Evolutionary conservation across 2,888 invertebrate species (phyloP), one percentile per base, ranked within the genome.

Genomic region (Leptinotarsa haldemani): DNA sequence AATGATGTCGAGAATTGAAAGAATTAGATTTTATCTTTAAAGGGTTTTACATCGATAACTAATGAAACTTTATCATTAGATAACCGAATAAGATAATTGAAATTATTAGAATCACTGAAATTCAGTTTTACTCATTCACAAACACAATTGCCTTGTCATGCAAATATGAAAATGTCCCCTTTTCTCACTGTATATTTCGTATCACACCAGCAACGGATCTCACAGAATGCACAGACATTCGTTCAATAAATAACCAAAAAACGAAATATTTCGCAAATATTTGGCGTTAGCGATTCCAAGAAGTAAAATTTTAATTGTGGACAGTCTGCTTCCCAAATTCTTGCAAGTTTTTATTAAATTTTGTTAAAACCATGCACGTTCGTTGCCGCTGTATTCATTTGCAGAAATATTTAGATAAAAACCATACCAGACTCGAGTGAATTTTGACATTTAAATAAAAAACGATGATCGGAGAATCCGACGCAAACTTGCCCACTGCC

Each of bases 321-420:
- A 75, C 76, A 70, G 74, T 74, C 78, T 71, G 78, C 77, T 77
- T 77, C 77, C 75, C 77, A 80, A 81, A 83, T 83, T 83, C 82
- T 82, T 82, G 81, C 82, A 78, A 81, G 81, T 82, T 83, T 84
- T 84, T 84, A 82, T 82, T 81, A 83, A 84, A 83, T 84, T 84
- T 82, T 83, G 81, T 82, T 81, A 82, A 84, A 83, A 83, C 82
- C 78, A 74, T 78, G 80, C 84, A 83, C 83, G 83, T 83, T 76
- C 76, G 73, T 75, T 74, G 72, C 74, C 76, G 79, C 67, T 79
- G 82, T 79, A 83, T 83, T 83, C 83, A 82, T 83, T 84, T 84
- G 82, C 82, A 81, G 82, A 84, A 84, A 85, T 85, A 85, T 85
- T 84, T 79, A 79, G 78, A 81, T 82, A 85, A 85, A 85, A 85